These are phyloP conservation scores for Apodemus agrarius DNA, from an alignment of 2,797 vertebrate species.

Conservation along the genomic window DNA sequence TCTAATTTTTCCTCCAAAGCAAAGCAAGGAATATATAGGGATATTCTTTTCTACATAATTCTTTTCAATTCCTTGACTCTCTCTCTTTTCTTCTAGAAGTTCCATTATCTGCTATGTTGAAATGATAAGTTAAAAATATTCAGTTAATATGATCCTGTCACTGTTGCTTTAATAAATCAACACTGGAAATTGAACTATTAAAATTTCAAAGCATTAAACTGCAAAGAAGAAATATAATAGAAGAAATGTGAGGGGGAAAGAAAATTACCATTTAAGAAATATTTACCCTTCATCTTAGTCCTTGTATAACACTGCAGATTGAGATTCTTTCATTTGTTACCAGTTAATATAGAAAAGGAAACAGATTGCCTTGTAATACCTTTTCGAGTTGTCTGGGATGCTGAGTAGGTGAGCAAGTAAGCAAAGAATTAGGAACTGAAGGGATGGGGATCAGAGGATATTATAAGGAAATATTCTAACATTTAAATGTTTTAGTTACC, in stretches of 20 bases:
- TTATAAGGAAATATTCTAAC: neutral
- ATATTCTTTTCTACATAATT: neutral
- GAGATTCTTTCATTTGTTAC: conserved; percentile 61
- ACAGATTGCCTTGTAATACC: neutral
- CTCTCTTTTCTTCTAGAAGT: neutral
- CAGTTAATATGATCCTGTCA: conserved; percentile 43
- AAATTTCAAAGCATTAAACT: conserved; percentile 68
- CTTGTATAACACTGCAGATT: conserved; percentile 41
- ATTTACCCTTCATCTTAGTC: conserved; percentile 50
- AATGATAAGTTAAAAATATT: conserved; percentile 28
- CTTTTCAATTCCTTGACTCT: neutral
- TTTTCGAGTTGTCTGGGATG: neutral
- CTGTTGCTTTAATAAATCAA: conserved; percentile 68
- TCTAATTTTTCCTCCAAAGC: conserved; percentile 37
- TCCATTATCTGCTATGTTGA: conserved; percentile 6
- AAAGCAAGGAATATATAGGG: neutral
- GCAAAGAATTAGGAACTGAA: neutral
- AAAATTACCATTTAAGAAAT: conserved; percentile 58
- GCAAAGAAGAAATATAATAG: conserved; percentile 29
- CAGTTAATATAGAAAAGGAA: conserved; percentile 51
- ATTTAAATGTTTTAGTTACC: neutral
- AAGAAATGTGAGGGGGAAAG: conserved; percentile 48
- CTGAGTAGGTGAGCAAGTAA: neutral
- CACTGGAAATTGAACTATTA: conserved; percentile 61
- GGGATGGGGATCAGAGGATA: neutral